phyloP scores from a whole-genome alignment of 1,140 invertebrate species.

The Pogonus chalceus region DNA sequence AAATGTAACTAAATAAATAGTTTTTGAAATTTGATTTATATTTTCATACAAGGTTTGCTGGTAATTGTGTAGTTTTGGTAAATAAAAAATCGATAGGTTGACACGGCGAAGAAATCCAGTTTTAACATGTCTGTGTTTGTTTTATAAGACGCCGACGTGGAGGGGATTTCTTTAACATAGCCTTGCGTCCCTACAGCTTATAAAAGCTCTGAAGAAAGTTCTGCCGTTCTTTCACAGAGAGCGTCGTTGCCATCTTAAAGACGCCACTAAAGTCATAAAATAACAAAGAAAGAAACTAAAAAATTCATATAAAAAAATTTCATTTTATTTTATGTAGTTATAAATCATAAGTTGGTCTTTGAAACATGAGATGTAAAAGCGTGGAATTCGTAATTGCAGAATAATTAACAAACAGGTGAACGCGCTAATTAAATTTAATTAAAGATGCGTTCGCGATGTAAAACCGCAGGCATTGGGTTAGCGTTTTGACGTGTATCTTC shows the following conservation, averaged over 20 bases:
- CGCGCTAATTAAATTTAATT: conserved; percentile 6
- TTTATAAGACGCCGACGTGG: background rate
- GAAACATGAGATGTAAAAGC: background rate
- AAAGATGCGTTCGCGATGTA: background rate
- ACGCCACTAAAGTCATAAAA: background rate
- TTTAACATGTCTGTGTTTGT: conserved; percentile 3
- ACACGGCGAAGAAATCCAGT: background rate
- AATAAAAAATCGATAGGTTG: background rate
- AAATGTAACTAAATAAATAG: too few relatives aligned
- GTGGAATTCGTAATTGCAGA: background rate
- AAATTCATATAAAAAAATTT: background rate
- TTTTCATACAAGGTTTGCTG: too few relatives aligned
- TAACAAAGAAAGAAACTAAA: background rate
- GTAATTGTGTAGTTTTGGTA: too few relatives aligned
- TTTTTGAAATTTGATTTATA: too few relatives aligned
- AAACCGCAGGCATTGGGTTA: background rate
- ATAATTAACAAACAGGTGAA: background rate
- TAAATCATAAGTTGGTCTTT: background rate
- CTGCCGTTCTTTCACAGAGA: conserved; percentile 10
- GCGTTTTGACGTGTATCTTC: conserved; percentile 11
- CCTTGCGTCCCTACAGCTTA: background rate
- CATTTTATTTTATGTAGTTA: too few relatives aligned
- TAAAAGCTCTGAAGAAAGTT: conserved; percentile 1
- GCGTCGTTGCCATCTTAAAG: background rate
- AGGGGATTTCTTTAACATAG: background rate